Evolutionary conservation across 2,888 invertebrate species (phyloP).

Genomic region (Ophraella communa): DNA sequence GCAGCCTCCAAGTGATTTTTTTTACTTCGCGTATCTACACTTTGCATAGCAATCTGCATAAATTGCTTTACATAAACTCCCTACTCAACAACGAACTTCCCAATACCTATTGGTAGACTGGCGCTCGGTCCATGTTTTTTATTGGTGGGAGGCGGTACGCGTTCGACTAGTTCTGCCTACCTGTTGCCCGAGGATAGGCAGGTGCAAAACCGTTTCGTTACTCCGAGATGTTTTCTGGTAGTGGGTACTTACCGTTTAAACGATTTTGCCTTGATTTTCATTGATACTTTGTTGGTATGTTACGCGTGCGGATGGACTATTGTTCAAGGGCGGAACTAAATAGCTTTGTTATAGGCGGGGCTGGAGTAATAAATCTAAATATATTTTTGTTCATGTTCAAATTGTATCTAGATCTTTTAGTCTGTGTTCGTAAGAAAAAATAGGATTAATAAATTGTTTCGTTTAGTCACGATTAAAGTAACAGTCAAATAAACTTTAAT

Average conservation of each 20-base stretch:
- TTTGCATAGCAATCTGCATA: slow-evolving; percentile 8
- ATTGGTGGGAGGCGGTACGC: slow-evolving; percentile 14
- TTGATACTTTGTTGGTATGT: not conserved
- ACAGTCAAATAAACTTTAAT: too few species aligned
- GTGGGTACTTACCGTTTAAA: not conserved
- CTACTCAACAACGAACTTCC: not conserved
- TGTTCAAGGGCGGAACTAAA: not conserved
- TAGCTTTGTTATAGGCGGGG: not conserved
- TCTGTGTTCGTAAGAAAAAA: too few species aligned
- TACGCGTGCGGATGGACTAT: not conserved
- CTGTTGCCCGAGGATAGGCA: slow-evolving; percentile 34
- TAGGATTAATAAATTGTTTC: too few species aligned
- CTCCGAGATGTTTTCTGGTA: not conserved
- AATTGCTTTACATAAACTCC: not conserved
- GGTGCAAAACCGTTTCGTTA: slow-evolving; percentile 32
- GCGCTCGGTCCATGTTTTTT: not conserved
- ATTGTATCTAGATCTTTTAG: too few species aligned
- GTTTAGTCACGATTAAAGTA: too few species aligned
- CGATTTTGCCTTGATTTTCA: not conserved
- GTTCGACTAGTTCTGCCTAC: slow-evolving; percentile 27
- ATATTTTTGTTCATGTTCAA: not conserved
- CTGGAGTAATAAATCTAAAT: not conserved
- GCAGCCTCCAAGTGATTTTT: not conserved
- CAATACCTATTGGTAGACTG: slow-evolving; percentile 1
- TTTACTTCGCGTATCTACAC: not conserved